A percentile compares a stretch with the other conserved stretches of the same genome.
phyloP scores from a whole-genome alignment of 2,888 invertebrate species.

The Cheilosia pagana region DNA sequence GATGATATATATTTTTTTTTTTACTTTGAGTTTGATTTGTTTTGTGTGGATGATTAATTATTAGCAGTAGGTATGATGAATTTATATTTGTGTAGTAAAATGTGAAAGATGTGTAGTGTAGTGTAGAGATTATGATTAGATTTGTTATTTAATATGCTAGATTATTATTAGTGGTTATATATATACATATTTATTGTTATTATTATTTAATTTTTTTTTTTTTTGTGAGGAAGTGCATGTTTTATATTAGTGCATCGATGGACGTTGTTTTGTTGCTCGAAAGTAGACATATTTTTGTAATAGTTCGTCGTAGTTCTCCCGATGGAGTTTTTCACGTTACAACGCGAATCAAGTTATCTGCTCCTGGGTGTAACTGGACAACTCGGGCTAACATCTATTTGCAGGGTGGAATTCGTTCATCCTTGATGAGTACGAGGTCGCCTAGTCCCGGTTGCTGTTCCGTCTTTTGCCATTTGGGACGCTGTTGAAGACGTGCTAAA shows the following conservation, averaged over 20 bases:
- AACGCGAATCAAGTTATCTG: constrained; percentile 12
- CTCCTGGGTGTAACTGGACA: background rate
- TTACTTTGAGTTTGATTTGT: too few species aligned
- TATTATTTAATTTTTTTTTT: too few species aligned
- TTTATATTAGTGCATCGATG: background rate
- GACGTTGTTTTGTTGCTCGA: background rate
- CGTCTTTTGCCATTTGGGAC: background rate
- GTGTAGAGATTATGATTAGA: too few species aligned
- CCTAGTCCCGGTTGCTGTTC: background rate
- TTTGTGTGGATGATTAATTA: too few species aligned
- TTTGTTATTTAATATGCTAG: too few species aligned
- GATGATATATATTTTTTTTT: too few species aligned
- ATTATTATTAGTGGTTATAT: too few species aligned
- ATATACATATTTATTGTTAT: too few species aligned
- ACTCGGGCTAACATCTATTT: background rate
- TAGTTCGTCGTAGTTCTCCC: constrained; percentile 4
- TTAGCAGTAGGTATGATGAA: too few species aligned
- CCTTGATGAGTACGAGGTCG: background rate
- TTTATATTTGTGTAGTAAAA: too few species aligned
- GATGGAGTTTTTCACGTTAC: constrained; percentile 2
- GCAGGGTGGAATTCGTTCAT: background rate
- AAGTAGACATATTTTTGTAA: background rate
- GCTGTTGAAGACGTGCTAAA: background rate
- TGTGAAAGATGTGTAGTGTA: too few species aligned
- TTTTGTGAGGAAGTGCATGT: background rate